Conservation (phyloP, 2,888 invertebrate genomes). For the Merodon equestris region DNA sequence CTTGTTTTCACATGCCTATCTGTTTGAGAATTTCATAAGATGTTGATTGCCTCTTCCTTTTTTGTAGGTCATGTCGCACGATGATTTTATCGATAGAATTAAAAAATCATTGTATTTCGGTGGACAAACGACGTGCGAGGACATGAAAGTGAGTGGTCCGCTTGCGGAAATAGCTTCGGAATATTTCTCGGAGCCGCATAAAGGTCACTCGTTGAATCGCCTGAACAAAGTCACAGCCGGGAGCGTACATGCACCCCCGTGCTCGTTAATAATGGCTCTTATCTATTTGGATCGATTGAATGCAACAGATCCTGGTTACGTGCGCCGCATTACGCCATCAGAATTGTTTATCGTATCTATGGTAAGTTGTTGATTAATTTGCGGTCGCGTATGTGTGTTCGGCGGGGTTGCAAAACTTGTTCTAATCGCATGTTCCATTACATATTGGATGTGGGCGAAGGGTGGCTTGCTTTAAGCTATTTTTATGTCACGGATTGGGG, state of each 20-base stretch:
- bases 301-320: conserved; percentile 89
- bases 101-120: conserved; percentile 94
- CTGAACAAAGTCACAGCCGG: conserved; percentile 88
- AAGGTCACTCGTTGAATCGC: conserved; percentile 87
- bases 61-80: conserved; percentile 80
- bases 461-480: too few relatives aligned
- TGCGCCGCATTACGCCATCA: conserved; percentile 90
- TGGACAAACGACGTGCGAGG: conserved; percentile 88
- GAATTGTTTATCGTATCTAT: conserved; percentile 96
- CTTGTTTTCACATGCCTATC: background rate
- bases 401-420: background rate
- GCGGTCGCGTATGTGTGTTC: conserved; percentile 8
- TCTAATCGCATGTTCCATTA: too few relatives aligned
- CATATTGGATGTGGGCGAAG: too few relatives aligned
- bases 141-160: conserved; percentile 83
- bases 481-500: too few relatives aligned
- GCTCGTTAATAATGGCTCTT: conserved; percentile 94
- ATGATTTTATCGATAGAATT: conserved; percentile 89
- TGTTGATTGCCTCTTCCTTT: too few relatives aligned
- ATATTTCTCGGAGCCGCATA: conserved; percentile 88
- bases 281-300: conserved; percentile 95
- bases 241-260: conserved; percentile 90
- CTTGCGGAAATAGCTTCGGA: conserved; percentile 89
- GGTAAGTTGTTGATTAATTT: conserved; percentile 81
- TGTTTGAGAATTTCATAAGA: conserved; percentile 4